Percentiles rank a stretch among this genome's conserved stretches.
Evolutionary conservation across 2,888 invertebrate species (phyloP).

Genomic region (Latrodectus elegans): DNA sequence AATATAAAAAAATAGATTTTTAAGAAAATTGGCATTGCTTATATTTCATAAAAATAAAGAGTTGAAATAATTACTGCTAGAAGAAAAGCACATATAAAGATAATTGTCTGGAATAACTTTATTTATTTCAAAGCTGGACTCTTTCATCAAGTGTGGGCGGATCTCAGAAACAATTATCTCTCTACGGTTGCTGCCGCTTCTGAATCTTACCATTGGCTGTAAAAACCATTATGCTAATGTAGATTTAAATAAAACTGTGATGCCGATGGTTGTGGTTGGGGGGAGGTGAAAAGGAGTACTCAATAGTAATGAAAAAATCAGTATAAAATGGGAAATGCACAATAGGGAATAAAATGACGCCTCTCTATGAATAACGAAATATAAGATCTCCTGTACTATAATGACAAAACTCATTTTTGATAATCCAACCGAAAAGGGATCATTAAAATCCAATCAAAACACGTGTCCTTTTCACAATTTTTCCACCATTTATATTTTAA

Average conservation of each 20-base stretch:
- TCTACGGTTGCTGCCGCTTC: not conserved
- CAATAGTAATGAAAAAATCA: not conserved
- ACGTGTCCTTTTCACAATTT: slow-evolving; percentile 46
- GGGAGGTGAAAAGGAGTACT: not conserved
- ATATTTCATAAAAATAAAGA: no score
- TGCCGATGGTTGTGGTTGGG: not conserved
- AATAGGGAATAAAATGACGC: slow-evolving; percentile 25
- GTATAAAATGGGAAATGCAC: slow-evolving; percentile 9
- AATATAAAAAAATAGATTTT: no score
- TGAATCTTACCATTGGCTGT: slow-evolving; percentile 31
- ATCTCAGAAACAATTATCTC: slow-evolving; percentile 11
- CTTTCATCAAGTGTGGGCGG: not conserved
- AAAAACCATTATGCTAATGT: slow-evolving; percentile 54
- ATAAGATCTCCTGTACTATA: not conserved
- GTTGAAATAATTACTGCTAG: no score
- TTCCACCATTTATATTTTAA: slow-evolving; percentile 9
- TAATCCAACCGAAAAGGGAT: slow-evolving; percentile 50
- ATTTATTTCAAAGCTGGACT: not conserved
- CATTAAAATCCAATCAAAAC: slow-evolving; percentile 68
- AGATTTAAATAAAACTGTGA: slow-evolving; percentile 16
- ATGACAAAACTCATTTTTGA: slow-evolving; percentile 59
- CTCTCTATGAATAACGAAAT: slow-evolving; percentile 21
- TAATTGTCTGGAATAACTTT: not conserved
- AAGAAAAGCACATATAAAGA: no score
- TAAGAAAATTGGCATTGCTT: no score